Evolutionary conservation across 1,140 invertebrate species (phyloP).

Genomic region (Aphidius ervi): DNA sequence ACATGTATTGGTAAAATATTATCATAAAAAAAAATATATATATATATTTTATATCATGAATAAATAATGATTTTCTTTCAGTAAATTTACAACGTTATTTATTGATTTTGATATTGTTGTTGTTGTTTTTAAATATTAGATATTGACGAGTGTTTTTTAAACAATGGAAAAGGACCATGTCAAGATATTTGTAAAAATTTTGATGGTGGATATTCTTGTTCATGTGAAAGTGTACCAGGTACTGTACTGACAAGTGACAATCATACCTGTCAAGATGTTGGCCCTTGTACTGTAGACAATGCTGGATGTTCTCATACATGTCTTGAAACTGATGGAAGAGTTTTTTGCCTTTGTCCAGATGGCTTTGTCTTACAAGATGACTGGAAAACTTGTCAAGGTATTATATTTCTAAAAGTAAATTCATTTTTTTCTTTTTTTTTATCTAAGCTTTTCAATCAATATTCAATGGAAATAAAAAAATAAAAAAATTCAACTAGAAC

Average conservation of each 20-base stretch:
- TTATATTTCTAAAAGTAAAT: not conserved
- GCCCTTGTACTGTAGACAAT: slow-evolving; percentile 61
- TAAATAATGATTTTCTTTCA: not conserved
- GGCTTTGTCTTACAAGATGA: slow-evolving; percentile 57
- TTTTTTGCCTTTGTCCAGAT: slow-evolving; percentile 63
- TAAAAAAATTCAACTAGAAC: not conserved
- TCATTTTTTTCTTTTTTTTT: not conserved
- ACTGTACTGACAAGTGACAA: slow-evolving; percentile 58
- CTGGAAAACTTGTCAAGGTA: slow-evolving; percentile 59
- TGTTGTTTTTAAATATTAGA: slow-evolving; percentile 41
- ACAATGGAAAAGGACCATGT: slow-evolving; percentile 66
- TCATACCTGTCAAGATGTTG: slow-evolving; percentile 55
- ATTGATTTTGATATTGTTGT: too few relatives aligned
- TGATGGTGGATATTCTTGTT: slow-evolving; percentile 61
- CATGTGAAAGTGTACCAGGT: slow-evolving; percentile 57
- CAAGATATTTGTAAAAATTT: slow-evolving; percentile 65
- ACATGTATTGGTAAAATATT: slow-evolving; percentile 46
- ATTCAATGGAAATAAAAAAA: not conserved
- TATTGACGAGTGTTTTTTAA: slow-evolving; percentile 60
- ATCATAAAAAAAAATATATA: slow-evolving; percentile 9
- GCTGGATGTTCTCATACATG: slow-evolving; percentile 61
- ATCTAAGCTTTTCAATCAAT: not conserved
- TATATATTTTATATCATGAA: slow-evolving; percentile 10
- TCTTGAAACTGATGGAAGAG: slow-evolving; percentile 60
- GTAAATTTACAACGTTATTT: too few relatives aligned